Percentiles rank a stretch among this genome's conserved stretches.
These are phyloP conservation scores for Argentina silus DNA, from an alignment of 2,797 vertebrate species.

Conservation along the genomic window DNA sequence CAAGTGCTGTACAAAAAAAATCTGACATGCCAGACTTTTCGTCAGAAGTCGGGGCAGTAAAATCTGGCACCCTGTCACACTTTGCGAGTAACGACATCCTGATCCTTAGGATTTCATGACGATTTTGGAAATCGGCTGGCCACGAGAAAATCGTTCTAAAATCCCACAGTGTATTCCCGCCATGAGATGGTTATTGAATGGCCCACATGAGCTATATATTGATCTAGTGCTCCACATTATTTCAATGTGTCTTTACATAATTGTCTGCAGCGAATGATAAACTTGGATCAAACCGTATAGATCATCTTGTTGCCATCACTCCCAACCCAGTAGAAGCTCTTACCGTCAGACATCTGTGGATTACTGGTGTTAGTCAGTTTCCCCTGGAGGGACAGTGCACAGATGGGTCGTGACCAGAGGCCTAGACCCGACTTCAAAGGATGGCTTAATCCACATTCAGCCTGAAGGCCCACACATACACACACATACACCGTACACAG, in stretches of 20 bases:
- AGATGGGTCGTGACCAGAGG: conserved; percentile 29
- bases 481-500: conserved; percentile 10
- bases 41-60: no score
- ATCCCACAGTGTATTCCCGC: no score
- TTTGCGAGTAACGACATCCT: no score
- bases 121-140: no score
- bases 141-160: no score
- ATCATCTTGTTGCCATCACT: not conserved
- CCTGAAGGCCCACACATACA: conserved; percentile 25
- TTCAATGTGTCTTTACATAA: not conserved
- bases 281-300: not conserved
- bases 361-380: conserved; percentile 28
- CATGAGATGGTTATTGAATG: not conserved
- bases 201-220: not conserved
- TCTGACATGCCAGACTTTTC: no score
- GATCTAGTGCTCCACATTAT: not conserved
- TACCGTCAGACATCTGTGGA: conserved; percentile 5
- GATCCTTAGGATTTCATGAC: no score
- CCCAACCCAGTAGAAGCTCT: not conserved
- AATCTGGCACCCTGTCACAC: no score
- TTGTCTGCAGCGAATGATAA: not conserved
- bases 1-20: no score
- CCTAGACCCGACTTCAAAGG: conserved; percentile 32
- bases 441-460: conserved; percentile 41
- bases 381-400: not conserved